phyloP scores from a whole-genome alignment of 2,888 invertebrate species.

The Cyclophora punctaria region DNA sequence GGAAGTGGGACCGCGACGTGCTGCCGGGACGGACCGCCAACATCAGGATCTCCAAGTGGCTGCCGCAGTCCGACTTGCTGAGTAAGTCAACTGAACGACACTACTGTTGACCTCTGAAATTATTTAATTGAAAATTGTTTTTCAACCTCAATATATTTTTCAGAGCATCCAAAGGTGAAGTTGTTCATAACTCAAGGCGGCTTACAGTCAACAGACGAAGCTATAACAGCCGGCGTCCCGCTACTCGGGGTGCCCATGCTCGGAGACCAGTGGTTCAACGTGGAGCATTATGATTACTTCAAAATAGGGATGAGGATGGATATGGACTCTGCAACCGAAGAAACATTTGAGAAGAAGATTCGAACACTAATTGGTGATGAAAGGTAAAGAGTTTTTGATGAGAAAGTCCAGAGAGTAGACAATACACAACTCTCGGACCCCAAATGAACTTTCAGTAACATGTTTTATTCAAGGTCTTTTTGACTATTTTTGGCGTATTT shows the following conservation, averaged over 20 bases:
- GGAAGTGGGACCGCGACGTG: conserved; percentile 43
- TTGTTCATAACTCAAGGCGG: conserved; percentile 59
- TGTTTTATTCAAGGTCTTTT: too few species aligned
- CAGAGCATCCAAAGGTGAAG: conserved; percentile 55
- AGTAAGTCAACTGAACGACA: conserved; percentile 22
- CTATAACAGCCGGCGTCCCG: conserved; percentile 44
- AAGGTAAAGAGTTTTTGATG: conserved; percentile 13
- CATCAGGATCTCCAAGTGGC: conserved; percentile 43
- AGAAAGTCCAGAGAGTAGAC: too few species aligned
- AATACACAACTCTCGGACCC: too few species aligned
- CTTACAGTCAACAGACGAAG: conserved; percentile 23
- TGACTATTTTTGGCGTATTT: too few species aligned
- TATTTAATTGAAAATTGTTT: conserved; percentile 28
- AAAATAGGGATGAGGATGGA: conserved; percentile 25
- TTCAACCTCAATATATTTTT: neutral
- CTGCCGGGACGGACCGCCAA: conserved; percentile 33
- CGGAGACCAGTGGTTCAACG: too few species aligned
- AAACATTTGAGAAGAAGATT: conserved; percentile 23
- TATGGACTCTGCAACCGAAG: conserved; percentile 22
- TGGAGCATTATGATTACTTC: conserved; percentile 25
- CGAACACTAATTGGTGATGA: conserved; percentile 19
- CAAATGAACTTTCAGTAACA: too few species aligned
- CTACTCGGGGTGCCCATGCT: conserved; percentile 26
- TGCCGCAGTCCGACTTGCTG: conserved; percentile 41
- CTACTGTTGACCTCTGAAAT: conserved; percentile 21